Percentiles rank a stretch among this genome's conserved stretches.
phyloP scores from a whole-genome alignment of 1,140 invertebrate genomes.

The Drosophila insularis region DNA sequence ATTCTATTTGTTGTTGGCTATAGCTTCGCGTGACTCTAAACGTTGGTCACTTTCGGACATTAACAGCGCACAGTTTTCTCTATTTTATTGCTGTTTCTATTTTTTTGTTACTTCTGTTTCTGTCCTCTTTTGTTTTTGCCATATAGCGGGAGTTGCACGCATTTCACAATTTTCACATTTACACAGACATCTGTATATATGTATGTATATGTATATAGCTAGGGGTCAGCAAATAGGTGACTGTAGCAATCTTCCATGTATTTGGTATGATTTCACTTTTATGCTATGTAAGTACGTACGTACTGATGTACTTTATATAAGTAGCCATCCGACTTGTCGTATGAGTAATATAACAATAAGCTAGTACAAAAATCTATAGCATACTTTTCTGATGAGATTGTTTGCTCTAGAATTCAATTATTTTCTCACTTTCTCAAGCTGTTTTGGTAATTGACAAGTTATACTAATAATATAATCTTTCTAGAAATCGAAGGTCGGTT shows the following conservation, averaged over 20 bases:
- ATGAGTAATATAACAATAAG: constrained; percentile 57
- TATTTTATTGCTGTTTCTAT: constrained; percentile 18
- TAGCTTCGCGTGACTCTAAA: constrained; percentile 71
- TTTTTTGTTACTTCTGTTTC: constrained; percentile 46
- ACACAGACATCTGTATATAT: constrained; percentile 18
- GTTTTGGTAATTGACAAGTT: no score
- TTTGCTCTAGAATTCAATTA: neutral
- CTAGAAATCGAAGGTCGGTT: no score
- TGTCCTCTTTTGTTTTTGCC: constrained; percentile 30
- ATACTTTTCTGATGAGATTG: neutral
- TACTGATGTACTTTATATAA: constrained; percentile 8
- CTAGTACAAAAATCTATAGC: neutral
- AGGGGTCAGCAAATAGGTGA: constrained; percentile 39
- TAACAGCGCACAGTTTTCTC: constrained; percentile 39
- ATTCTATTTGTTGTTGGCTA: constrained; percentile 58
- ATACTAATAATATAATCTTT: no score
- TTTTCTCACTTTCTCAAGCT: no score
- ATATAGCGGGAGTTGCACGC: constrained; percentile 53
- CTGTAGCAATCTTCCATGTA: constrained; percentile 46
- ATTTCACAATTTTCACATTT: constrained; percentile 66
- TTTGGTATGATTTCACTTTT: constrained; percentile 73
- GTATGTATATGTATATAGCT: constrained; percentile 2
- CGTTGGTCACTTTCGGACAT: constrained; percentile 66
- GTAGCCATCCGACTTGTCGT: constrained; percentile 43
- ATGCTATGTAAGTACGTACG: constrained; percentile 40